Base-by-base conservation (phyloP, 2,888 invertebrate species). In the Meandrusa payeni region DNA sequence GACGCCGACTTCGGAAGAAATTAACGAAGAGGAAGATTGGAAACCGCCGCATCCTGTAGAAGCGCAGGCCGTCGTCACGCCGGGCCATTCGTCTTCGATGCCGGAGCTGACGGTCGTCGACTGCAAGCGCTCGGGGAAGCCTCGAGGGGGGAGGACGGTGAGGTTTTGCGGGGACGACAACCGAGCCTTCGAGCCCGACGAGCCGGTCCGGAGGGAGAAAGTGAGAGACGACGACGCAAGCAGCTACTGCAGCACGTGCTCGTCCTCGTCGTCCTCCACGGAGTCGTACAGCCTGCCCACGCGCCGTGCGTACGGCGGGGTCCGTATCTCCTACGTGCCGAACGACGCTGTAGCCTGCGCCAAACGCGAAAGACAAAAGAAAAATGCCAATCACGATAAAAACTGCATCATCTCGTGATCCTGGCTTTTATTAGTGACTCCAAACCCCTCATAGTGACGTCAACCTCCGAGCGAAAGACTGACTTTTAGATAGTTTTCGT, bases 281-380 rank as follows among this genome's bases (percentile, higher is more conserved):
- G 93, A 95, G 62, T 94, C 96, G 52, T 96, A 96, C 74, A 93
- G 95, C 48, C 81, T 96, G 59, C 96, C 96, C 2, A 93, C 95
- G 24, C 83, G 95, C 55, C 89, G 95, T 45, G 94, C 95, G 36
- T 95, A 95, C 69, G 95, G 95, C 41, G 96, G 96, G 24, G 95
- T 96, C 6, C 86, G 97, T 55, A 96, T 97, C 61, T 95, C 96
- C 5, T 97, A 97, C 80, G 97, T 97, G 52, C 97, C 97, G 56
- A 97, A 96, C 76, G 97, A 96, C 78, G 94, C 95, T 2, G 89
- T 96, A 33, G 96, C 96, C 43, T 93, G 93, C 66, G 95, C 95
- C 33, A 90, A 93, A 57, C 89, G 93, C 48, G 90, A 93, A 40
- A 89, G 93, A 54, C 88, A 73, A 66, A 64, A 81, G 17, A 73